These are phyloP conservation scores for Rhinogobius similis DNA, from an alignment of 2,113 vertebrate genomes.

Conservation along the genomic window DNA sequence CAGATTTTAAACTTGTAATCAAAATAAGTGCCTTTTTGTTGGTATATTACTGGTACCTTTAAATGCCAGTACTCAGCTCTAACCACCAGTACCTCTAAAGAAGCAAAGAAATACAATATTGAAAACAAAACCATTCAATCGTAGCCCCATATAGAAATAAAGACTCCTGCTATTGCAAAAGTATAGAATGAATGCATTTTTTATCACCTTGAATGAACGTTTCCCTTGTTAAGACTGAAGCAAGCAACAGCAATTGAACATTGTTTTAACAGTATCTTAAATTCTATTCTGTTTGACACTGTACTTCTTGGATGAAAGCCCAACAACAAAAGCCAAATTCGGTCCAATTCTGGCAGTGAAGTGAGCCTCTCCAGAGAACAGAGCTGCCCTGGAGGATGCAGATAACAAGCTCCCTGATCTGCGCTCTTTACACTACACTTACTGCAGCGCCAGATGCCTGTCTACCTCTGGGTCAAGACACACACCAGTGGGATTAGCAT, in stretches of 20 bases:
- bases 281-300: slow-evolving; percentile 5
- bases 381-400: slow-evolving; percentile 43
- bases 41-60: too few relatives aligned
- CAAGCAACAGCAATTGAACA: neutral
- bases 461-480: slow-evolving; percentile 52
- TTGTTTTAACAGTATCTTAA: neutral
- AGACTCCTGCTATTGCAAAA: neutral
- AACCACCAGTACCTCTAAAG: too few relatives aligned
- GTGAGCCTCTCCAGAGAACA: slow-evolving; percentile 32
- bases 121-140: neutral
- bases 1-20: too few relatives aligned
- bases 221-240: neutral
- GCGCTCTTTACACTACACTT: slow-evolving; percentile 60
- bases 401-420: slow-evolving; percentile 71
- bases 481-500: slow-evolving; percentile 56
- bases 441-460: slow-evolving; percentile 53
- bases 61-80: too few relatives aligned
- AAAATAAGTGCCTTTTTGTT: too few relatives aligned
- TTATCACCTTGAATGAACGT: neutral
- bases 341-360: slow-evolving; percentile 32
- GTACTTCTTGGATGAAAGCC: slow-evolving; percentile 20
- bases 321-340: slow-evolving; percentile 19
- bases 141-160: neutral
- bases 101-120: neutral
- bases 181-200: too few relatives aligned